Conservation (phyloP, 2,113 vertebrate genomes). For the Pseudorectes ferrugineus region DNA sequence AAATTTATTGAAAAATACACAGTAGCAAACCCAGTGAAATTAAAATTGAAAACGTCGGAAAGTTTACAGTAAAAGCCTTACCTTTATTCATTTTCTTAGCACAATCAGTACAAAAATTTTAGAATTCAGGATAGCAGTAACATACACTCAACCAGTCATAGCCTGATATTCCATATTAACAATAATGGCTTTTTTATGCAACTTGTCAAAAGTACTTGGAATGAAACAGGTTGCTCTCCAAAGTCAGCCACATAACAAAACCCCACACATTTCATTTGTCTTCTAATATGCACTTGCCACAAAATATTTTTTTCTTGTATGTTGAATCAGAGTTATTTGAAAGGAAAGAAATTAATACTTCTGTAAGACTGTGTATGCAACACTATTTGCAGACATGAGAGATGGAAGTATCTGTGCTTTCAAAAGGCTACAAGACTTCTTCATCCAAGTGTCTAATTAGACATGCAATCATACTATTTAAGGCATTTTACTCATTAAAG, state of each 20-base stretch:
- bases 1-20: not conserved
- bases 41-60: not conserved
- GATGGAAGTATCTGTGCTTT: not conserved
- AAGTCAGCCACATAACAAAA: not conserved
- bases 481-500: not conserved
- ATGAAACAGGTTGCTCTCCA: not conserved
- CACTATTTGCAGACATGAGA: accelerated
- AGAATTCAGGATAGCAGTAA: not conserved
- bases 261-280: not conserved
- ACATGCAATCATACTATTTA: not conserved
- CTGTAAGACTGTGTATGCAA: not conserved
- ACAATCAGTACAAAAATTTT: not conserved
- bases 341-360: not conserved
- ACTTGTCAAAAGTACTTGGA: not conserved
- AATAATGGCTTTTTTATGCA: not conserved
- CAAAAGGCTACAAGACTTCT: not conserved
- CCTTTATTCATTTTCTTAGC: not conserved
- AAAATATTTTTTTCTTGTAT: not conserved
- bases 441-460: not conserved
- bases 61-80: not conserved
- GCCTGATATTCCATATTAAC: not conserved
- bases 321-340: not conserved
- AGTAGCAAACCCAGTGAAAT: not conserved
- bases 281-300: not conserved
- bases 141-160: not conserved